Percentiles rank a stretch among this genome's conserved stretches.
These are phyloP conservation scores for Parnassius glacialis DNA, from an alignment of 2,888 invertebrate species.

Conservation along the genomic window DNA sequence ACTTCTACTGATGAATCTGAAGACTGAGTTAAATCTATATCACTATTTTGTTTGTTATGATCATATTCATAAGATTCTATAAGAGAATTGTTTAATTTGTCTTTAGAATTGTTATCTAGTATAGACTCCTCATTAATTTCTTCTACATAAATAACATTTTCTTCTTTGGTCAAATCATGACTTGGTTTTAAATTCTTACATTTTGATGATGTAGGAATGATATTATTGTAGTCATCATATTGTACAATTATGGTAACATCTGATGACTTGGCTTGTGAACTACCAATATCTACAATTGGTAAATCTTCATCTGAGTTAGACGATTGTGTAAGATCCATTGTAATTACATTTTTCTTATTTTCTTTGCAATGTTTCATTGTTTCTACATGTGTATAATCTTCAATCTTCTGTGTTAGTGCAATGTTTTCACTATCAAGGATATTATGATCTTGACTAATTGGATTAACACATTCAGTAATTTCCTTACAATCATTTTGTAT, in stretches of 20 bases:
- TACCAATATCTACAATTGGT: conserved; percentile 47
- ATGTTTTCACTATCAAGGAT: conserved; percentile 36
- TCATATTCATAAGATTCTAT: background rate
- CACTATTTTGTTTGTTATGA: background rate
- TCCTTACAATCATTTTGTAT: conserved; percentile 63
- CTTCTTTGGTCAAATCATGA: background rate
- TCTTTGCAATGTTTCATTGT: conserved; percentile 17
- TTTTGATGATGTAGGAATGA: background rate
- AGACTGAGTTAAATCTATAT: conserved; percentile 20
- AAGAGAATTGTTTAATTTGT: background rate
- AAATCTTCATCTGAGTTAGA: conserved; percentile 52
- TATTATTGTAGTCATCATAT: conserved; percentile 28
- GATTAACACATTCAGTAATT: conserved; percentile 56
- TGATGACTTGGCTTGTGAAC: conserved; percentile 33
- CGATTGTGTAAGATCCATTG: conserved; percentile 56
- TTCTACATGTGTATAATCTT: conserved; percentile 14
- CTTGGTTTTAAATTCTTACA: background rate
- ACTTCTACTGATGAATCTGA: conserved; percentile 12
- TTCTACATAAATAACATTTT: background rate
- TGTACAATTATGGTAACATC: conserved; percentile 48
- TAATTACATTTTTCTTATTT: conserved; percentile 28
- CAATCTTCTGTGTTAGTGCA: conserved; percentile 44
- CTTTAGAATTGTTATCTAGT: background rate
- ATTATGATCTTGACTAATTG: conserved; percentile 34
- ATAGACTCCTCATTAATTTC: background rate